Percentiles rank a stretch among this genome's conserved stretches.
These are phyloP conservation scores for Steinernema carpocapsae DNA, from an alignment of 2,888 invertebrate genomes.

Conservation along the genomic window DNA sequence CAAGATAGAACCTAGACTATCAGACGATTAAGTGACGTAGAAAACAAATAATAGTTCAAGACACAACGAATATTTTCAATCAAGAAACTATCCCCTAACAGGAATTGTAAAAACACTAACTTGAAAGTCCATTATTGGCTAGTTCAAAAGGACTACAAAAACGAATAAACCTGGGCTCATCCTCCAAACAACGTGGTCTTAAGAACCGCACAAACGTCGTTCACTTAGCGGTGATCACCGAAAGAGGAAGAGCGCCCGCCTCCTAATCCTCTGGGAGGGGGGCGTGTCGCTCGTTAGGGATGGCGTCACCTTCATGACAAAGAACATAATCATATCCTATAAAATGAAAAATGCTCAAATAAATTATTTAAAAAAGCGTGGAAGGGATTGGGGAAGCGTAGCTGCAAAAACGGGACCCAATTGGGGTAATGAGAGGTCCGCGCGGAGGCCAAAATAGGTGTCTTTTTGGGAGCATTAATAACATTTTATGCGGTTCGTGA, in stretches of 20 bases:
- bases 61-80: too few relatives aligned
- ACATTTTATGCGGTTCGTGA: not conserved
- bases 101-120: too few relatives aligned
- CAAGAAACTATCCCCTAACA: too few relatives aligned
- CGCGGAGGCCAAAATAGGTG: too few relatives aligned
- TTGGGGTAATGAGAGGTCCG: not conserved
- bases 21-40: too few relatives aligned
- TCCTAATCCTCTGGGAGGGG: not conserved
- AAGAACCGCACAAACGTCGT: not conserved
- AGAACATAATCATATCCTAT: not conserved
- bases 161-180: too few relatives aligned
- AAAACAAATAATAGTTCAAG: too few relatives aligned
- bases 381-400: not conserved
- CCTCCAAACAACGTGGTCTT: too few relatives aligned
- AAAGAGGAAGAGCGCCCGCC: conserved; percentile 8
- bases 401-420: not conserved
- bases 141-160: too few relatives aligned
- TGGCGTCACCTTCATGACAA: conserved; percentile 12
- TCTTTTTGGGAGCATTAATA: not conserved
- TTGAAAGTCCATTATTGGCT: too few relatives aligned
- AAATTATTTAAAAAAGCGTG: not conserved
- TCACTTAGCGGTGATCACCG: conserved; percentile 17
- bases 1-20: too few relatives aligned
- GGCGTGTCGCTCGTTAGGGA: not conserved
- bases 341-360: not conserved